Evolutionary conservation across 1,140 invertebrate genomes (phyloP).

Genomic region (Subanguina moxae): DNA sequence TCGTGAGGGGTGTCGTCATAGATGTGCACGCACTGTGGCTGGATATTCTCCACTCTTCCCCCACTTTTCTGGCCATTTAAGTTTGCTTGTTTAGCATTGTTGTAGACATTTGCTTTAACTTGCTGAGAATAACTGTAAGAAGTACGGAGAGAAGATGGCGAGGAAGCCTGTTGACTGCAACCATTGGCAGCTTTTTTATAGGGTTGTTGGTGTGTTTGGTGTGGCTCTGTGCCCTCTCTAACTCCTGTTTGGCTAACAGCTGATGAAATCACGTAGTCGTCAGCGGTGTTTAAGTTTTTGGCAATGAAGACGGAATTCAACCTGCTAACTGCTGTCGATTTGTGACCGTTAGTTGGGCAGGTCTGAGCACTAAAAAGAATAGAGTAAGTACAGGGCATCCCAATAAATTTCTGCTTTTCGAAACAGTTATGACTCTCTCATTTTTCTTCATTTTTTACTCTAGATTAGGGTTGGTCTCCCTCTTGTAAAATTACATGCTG

Average conservation of each 20-base stretch:
- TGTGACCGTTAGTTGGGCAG: background rate
- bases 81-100: background rate
- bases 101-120: background rate
- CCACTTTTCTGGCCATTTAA: background rate
- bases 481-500: too few relatives aligned
- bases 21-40: conserved; percentile 15
- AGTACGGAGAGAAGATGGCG: too few relatives aligned
- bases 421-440: too few relatives aligned
- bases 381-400: too few relatives aligned
- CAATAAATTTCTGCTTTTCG: too few relatives aligned
- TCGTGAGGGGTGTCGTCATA: conserved; percentile 35
- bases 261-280: conserved; percentile 42
- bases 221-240: background rate
- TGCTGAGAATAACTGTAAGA: too few relatives aligned
- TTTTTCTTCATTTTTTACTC: too few relatives aligned
- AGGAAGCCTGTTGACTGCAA: background rate
- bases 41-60: background rate
- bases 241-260: conserved; percentile 2
- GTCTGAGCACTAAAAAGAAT: background rate
- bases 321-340: conserved; percentile 7
- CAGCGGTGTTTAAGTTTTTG: conserved; percentile 34
- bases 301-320: background rate
- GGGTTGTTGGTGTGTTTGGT: background rate
- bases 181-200: background rate
- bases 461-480: too few relatives aligned